These are phyloP conservation scores for Galaxias olidus DNA, from an alignment of 2,797 vertebrate species.

Conservation along the genomic window DNA sequence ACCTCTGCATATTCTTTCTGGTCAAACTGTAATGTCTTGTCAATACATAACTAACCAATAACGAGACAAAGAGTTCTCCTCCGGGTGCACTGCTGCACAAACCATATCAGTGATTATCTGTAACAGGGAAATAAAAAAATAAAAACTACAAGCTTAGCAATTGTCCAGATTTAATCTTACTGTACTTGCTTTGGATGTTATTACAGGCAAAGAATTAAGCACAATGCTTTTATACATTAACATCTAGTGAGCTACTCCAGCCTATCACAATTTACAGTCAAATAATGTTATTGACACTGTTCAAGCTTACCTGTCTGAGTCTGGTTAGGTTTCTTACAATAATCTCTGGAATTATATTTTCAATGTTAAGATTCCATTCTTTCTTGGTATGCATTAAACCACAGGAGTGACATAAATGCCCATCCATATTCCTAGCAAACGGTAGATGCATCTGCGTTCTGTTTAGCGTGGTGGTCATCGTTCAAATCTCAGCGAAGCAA, in stretches of 20 bases:
- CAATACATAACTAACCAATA: no score
- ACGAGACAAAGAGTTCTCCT: no score
- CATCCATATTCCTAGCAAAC: conserved; percentile 6
- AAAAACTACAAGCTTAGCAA: no score
- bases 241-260: no score
- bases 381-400: background rate
- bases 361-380: conserved; percentile 18
- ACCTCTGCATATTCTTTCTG: background rate
- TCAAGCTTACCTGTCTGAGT: conserved; percentile 27
- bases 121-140: no score
- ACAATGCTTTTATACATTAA: no score
- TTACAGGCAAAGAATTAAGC: no score
- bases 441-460: conserved; percentile 2
- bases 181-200: no score
- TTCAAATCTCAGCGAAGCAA: background rate
- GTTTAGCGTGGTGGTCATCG: background rate
- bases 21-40: background rate
- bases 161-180: no score
- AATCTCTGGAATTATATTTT: background rate
- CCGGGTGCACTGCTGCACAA: no score
- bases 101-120: no score
- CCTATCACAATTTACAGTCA: no score
- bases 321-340: conserved; percentile 1
- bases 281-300: background rate
- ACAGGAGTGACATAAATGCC: background rate